Percentiles rank a stretch among this genome's conserved stretches.
Evolutionary conservation across 2,888 invertebrate genomes (phyloP).

Genomic region (Caenorhabditis drosophilae): DNA sequence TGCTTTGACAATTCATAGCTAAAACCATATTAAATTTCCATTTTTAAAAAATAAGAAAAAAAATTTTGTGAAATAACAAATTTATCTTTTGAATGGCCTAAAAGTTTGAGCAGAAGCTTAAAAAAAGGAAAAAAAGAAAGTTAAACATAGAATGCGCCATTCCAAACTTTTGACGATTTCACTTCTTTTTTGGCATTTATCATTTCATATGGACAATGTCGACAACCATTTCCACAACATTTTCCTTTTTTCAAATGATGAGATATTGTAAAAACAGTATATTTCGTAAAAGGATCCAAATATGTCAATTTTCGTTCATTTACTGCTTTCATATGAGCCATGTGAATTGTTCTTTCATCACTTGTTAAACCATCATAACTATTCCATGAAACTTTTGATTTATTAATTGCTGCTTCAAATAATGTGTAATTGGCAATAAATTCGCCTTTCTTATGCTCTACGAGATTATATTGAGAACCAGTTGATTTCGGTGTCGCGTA

Average conservation of each 20-base stretch:
- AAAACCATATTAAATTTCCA: conserved; percentile 16
- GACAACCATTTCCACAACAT: conserved; percentile 67
- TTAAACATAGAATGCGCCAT: conserved; percentile 65
- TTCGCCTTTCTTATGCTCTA: conserved; percentile 53
- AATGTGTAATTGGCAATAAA: conserved; percentile 64
- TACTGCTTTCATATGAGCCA: conserved; percentile 63
- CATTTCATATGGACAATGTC: conserved; percentile 67
- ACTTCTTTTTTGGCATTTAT: conserved; percentile 54
- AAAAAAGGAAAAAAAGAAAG: too few species aligned
- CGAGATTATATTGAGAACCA: conserved; percentile 42
- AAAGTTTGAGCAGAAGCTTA: too few species aligned
- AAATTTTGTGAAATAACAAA: neutral
- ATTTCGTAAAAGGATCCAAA: conserved; percentile 54
- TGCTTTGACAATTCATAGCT: conserved; percentile 66
- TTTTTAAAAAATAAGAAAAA: neutral
- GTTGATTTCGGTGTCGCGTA: conserved; percentile 53
- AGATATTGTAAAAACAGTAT: conserved; percentile 54
- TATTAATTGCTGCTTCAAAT: conserved; percentile 63
- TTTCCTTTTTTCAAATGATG: conserved; percentile 58
- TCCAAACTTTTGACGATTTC: conserved; percentile 52
- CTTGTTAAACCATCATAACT: conserved; percentile 57
- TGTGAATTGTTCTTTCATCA: conserved; percentile 59
- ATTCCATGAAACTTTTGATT: conserved; percentile 51
- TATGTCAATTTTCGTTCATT: conserved; percentile 59
- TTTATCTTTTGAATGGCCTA: too few species aligned